phyloP scores from a whole-genome alignment of 2,888 invertebrate species.

The Antheraea assamensis region DNA sequence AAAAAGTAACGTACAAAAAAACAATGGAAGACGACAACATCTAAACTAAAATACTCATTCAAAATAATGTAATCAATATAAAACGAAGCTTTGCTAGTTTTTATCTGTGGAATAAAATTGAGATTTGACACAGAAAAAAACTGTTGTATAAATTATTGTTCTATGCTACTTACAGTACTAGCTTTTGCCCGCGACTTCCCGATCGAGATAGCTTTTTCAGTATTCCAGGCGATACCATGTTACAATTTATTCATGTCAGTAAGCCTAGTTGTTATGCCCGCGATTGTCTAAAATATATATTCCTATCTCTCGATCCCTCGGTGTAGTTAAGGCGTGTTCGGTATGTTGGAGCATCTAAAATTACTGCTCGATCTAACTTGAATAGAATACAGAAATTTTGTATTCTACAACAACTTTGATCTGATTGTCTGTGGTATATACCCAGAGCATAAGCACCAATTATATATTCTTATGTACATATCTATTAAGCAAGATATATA shows the following conservation, averaged over 20 bases:
- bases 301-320: too few species aligned
- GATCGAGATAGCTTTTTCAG: too few species aligned
- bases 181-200: too few species aligned
- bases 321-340: too few species aligned
- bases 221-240: too few species aligned
- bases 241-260: too few species aligned
- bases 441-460: constrained; percentile 21
- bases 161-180: too few species aligned
- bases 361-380: not conserved
- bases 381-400: not conserved
- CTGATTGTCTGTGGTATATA: constrained; percentile 1
- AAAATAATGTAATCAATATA: not conserved
- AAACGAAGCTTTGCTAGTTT: not conserved
- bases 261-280: too few species aligned
- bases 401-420: constrained; percentile 8
- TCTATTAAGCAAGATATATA: constrained; percentile 13
- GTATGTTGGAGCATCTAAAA: not conserved
- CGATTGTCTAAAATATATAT: too few species aligned
- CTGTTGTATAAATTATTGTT: too few species aligned
- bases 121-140: not conserved
- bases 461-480: not conserved
- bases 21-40: not conserved
- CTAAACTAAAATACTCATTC: not conserved
- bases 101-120: not conserved
- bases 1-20: not conserved